These are phyloP conservation scores for Charaxes varanes DNA, from an alignment of 1,140 invertebrate species.

Conservation along the genomic window DNA sequence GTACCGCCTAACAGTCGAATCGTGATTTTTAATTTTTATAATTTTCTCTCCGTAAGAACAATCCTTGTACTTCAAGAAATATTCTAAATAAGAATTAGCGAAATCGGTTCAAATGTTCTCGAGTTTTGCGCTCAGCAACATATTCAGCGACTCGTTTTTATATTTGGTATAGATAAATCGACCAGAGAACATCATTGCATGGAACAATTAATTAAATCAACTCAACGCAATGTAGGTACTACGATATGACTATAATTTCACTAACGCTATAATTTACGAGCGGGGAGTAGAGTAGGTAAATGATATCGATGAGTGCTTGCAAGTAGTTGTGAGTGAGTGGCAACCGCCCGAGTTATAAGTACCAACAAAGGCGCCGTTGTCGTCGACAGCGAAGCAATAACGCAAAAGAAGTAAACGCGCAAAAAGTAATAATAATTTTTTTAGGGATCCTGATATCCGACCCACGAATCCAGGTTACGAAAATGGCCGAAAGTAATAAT, in stretches of 20 bases:
- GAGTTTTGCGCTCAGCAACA: too few species aligned
- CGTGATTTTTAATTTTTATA: too few species aligned
- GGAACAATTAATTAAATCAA: not conserved
- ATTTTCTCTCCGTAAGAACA: too few species aligned
- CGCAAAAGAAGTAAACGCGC: not conserved
- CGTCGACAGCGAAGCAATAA: not conserved
- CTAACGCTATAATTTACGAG: not conserved
- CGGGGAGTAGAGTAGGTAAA: not conserved
- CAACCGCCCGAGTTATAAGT: not conserved
- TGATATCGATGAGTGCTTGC: not conserved
- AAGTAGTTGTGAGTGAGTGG: not conserved
- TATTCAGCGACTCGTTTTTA: constrained; percentile 10
- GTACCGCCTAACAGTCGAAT: too few species aligned
- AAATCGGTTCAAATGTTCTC: too few species aligned
- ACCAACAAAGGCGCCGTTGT: not conserved
- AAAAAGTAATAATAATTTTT: not conserved
- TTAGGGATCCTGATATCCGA: too few species aligned
- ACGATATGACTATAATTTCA: not conserved
- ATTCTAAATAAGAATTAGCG: too few species aligned
- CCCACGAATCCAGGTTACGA: not conserved
- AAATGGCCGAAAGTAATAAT: not conserved
- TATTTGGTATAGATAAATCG: constrained; percentile 5
- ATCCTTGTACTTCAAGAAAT: too few species aligned
- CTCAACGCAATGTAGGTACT: not conserved
- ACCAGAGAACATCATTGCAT: constrained; percentile 1